Evolutionary conservation across 2,888 invertebrate genomes (phyloP).

Genomic region (Embidobia sp.): DNA sequence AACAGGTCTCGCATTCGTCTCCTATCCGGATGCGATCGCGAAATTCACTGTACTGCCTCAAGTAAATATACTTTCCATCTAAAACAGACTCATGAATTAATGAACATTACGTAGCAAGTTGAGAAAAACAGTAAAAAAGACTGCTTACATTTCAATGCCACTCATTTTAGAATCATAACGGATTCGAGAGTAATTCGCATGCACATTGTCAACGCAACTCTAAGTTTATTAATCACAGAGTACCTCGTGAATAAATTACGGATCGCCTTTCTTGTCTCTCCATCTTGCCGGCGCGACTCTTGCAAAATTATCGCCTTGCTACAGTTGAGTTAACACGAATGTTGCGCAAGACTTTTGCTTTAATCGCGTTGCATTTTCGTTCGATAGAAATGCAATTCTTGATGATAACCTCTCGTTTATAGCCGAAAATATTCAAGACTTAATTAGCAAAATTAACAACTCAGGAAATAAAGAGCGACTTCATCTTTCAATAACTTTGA

Average conservation of each 20-base stretch:
- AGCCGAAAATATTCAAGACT: no score
- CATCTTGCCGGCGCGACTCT: conserved; percentile 31
- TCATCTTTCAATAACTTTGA: no score
- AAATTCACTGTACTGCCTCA: conserved; percentile 89
- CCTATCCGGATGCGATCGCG: conserved; percentile 92
- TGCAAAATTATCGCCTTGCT: conserved; percentile 65
- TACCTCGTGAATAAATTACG: conserved; percentile 45
- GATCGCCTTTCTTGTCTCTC: conserved; percentile 54
- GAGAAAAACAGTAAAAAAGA: no score
- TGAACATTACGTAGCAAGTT: no score
- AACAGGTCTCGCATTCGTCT: conserved; percentile 91
- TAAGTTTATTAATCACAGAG: conserved; percentile 26
- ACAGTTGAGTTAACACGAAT: conserved; percentile 54
- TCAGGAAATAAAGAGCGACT: no score
- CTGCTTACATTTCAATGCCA: conserved; percentile 20
- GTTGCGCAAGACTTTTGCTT: conserved; percentile 46
- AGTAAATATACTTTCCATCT: conserved; percentile 70
- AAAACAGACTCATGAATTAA: conserved; percentile 1
- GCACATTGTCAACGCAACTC: conserved; percentile 18
- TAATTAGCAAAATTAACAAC: no score
- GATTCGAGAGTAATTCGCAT: neutral
- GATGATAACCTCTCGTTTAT: no score
- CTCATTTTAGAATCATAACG: neutral
- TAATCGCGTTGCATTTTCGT: conserved; percentile 18
- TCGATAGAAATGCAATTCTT: conserved; percentile 8